Evolutionary conservation across 1,140 invertebrate genomes (phyloP), one percentile per base, ranked within the genome.

Genomic region (Euborellia annulipes): DNA sequence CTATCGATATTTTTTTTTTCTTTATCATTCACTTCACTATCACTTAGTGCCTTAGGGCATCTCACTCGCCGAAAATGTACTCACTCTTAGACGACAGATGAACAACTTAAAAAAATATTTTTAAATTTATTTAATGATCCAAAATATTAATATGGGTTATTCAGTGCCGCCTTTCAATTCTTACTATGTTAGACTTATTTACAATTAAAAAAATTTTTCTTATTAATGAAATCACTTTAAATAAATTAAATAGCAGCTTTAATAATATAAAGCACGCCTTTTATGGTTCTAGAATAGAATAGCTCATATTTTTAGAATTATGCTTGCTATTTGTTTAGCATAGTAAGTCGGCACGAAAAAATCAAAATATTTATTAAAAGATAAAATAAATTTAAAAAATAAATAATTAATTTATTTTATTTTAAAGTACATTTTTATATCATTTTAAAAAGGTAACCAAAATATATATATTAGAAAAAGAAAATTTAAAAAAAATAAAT

Each of bases 151-250:
- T 20, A 13, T 42, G 22, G 23, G 20, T 22, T 42, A 20, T 9
- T 30, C 23, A 14, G 11, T 30, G 11, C 22, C 22, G n/a, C 22
- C n/a, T 42, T 42, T 23, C 9, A 23, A 42, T 23, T 23, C 16
- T 23, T 23, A 3, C 13, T 16, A 22, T 22, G 22, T 20, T 23
- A 27, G 23, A 27, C 23, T 27, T 6, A 27, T 6, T 27, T 27
- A 27, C 11, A 27, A n/a, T 27, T 27, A 11, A 27, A 27, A 27
- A 27, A 27, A 27, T 27, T 27, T 27, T 6, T 27, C 23, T 27
- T n/a, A n/a, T n/a, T n/a, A n/a, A n/a, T 46, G 16, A 49, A 22
- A 49, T 23, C n/a, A 51, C 32, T 42, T 11, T 46, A 45, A 41
- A 6, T 27, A 4, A 27, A 27, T 27, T 11, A 27, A 27, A 6